phyloP scores from a whole-genome alignment of 2,797 vertebrate genomes.

The Columba guinea region DNA sequence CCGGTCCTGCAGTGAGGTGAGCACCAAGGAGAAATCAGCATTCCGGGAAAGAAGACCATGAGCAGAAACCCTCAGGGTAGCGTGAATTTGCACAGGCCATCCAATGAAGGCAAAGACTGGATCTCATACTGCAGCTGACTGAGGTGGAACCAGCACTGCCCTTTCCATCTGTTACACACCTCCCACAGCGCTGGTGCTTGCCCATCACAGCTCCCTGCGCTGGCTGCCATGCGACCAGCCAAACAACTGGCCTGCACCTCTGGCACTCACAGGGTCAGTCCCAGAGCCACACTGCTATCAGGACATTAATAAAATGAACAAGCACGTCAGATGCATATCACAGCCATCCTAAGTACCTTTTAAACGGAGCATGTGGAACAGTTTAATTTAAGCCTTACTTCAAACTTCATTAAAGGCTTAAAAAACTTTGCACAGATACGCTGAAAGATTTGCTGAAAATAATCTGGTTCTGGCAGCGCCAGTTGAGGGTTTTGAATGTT shows the following conservation, averaged over 20 bases:
- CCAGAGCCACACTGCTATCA: accelerated
- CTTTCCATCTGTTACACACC: accelerated
- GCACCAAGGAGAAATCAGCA: not conserved
- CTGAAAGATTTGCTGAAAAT: not conserved
- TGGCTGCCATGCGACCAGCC: too few relatives aligned
- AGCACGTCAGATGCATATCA: not conserved
- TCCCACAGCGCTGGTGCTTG: accelerated
- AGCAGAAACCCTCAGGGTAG: not conserved
- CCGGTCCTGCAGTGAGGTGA: not conserved
- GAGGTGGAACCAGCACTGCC: not conserved
- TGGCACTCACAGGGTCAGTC: too few relatives aligned
- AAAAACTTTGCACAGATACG: not conserved
- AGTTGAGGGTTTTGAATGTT: not conserved
- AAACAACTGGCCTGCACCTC: accelerated
- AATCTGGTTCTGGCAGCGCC: not conserved
- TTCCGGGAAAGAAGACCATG: not conserved
- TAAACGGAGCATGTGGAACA: accelerated
- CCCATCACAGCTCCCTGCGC: accelerated
- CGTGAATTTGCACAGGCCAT: not conserved
- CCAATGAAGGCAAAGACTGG: not conserved
- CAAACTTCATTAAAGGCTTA: not conserved
- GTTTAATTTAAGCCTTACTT: not conserved
- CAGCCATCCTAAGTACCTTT: not conserved
- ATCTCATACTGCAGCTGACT: not conserved
- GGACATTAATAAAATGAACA: not conserved